phyloP scores from a whole-genome alignment of 2,797 vertebrate species.

The Podargus strigoides region DNA sequence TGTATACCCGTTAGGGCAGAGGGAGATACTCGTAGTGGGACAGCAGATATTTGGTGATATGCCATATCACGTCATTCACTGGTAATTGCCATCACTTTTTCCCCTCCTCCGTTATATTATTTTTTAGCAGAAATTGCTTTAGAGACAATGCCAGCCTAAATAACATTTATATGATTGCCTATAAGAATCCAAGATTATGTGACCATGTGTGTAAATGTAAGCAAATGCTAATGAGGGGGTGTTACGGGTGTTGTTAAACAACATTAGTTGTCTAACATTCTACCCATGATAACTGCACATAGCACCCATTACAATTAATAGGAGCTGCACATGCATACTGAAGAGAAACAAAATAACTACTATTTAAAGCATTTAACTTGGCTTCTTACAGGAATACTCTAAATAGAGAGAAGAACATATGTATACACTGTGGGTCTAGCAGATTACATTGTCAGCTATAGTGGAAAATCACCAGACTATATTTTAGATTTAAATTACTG shows the following conservation, averaged over 20 bases:
- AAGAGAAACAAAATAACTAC: not conserved
- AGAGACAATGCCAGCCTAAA: not conserved
- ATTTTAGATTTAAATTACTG: not conserved
- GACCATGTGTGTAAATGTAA: not conserved
- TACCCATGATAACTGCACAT: not conserved
- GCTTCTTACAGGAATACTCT: not conserved
- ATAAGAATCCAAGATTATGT: not conserved
- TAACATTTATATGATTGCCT: not conserved
- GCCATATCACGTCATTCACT: not conserved
- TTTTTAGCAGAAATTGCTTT: not conserved
- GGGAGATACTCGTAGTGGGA: not conserved
- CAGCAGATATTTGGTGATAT: not conserved
- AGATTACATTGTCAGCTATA: not conserved
- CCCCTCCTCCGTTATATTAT: not conserved
- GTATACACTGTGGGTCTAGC: not conserved
- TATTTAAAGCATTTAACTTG: not conserved
- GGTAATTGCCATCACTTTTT: not conserved
- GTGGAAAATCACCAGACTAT: not conserved
- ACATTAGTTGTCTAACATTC: not conserved
- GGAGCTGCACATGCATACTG: not conserved
- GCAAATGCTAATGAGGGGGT: not conserved
- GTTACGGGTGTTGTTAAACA: not conserved
- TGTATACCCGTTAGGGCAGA: not conserved
- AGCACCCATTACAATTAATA: not conserved
- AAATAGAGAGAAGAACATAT: not conserved